These are phyloP conservation scores for Thryonomys swinderianus DNA, from an alignment of 2,113 vertebrate species.

Conservation along the genomic window DNA sequence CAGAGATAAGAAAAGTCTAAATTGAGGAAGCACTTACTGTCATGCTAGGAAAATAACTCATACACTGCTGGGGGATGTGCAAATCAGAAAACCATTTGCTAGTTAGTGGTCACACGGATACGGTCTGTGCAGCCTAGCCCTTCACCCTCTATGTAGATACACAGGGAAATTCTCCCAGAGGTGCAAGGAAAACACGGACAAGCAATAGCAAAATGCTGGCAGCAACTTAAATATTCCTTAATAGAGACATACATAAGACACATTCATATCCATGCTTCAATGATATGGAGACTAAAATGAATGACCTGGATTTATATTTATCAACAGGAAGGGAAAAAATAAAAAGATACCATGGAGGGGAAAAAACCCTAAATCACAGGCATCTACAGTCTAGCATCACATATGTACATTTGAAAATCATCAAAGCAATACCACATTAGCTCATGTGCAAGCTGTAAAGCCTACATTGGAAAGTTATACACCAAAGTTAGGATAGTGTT, in stretches of 20 bases:
- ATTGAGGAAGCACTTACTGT: conserved; percentile 45
- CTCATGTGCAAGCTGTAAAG: conserved; percentile 27
- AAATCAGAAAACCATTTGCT: conserved; percentile 57
- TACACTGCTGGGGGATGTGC: not conserved
- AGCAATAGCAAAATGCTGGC: conserved; percentile 52
- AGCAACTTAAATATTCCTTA: conserved; percentile 63
- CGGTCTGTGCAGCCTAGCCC: conserved; percentile 50
- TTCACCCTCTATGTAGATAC: conserved; percentile 2
- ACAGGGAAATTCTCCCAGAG: conserved; percentile 55
- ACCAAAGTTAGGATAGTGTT: conserved; percentile 42
- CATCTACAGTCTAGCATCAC: not conserved
- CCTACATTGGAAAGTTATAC: conserved; percentile 43
- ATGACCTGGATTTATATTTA: conserved; percentile 58
- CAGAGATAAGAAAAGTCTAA: conserved; percentile 59
- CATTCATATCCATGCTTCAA: conserved; percentile 61
- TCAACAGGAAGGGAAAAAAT: conserved; percentile 58
- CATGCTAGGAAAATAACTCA: conserved; percentile 36
- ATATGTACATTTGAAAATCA: conserved; percentile 42
- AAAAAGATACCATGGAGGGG: conserved; percentile 29
- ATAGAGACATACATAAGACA: conserved; percentile 35
- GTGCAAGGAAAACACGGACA: conserved; percentile 37
- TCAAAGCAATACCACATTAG: conserved; percentile 7
- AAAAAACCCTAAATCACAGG: not conserved
- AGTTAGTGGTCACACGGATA: conserved; percentile 47
- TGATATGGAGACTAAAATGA: conserved; percentile 67